Evolutionary conservation across 2,113 vertebrate genomes (phyloP).

Genomic region (Nothocercus julius): DNA sequence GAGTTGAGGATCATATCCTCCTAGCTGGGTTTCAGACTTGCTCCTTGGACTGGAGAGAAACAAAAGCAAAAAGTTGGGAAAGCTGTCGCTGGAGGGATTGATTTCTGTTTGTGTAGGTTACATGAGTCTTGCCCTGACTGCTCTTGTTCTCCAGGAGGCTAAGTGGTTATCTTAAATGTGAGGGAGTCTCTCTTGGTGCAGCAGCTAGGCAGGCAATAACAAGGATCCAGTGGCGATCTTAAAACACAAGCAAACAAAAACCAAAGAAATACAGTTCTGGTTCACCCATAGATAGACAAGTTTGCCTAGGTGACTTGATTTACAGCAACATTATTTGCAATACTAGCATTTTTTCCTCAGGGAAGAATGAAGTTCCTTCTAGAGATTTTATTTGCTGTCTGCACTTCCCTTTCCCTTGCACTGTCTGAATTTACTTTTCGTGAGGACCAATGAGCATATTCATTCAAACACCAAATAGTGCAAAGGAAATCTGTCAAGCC

Average conservation of each 20-base stretch:
- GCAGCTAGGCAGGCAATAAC: background rate
- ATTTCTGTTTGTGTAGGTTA: constrained; percentile 30
- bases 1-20: background rate
- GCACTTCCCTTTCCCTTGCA: background rate
- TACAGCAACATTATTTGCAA: background rate
- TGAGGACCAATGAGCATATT: background rate
- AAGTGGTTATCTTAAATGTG: constrained; percentile 13
- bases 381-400: background rate
- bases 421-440: constrained; percentile 24
- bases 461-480: background rate
- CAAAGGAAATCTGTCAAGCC: background rate
- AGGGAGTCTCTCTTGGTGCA: background rate
- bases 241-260: background rate
- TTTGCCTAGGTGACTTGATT: background rate
- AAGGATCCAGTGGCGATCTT: background rate
- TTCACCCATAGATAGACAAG: background rate
- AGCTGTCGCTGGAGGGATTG: constrained; percentile 27
- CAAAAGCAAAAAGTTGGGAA: background rate
- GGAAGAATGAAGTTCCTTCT: background rate
- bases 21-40: background rate
- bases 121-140: background rate
- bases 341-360: background rate
- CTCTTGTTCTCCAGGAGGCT: constrained; percentile 23
- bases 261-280: background rate
- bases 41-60: background rate